Base-by-base conservation (phyloP, 2,888 invertebrate genomes). In the Corythucha ciliata region DNA sequence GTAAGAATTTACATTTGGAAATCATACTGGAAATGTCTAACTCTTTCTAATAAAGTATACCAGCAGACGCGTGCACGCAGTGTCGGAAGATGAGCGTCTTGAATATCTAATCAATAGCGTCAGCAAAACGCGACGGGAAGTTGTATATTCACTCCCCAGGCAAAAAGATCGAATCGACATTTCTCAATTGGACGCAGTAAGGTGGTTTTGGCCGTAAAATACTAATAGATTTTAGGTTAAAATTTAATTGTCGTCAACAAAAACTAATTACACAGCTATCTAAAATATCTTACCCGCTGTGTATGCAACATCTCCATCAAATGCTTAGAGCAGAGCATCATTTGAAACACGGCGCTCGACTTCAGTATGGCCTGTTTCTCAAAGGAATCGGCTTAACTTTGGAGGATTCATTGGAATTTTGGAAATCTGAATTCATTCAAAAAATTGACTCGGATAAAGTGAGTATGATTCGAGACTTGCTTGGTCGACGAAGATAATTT, bases 371-470 rank as follows among this genome's bases (percentile, higher is more conserved):
- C 1, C 72, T 97, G 29, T 99, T 93, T 66, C 70, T 98, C 1
- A 98, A 98, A 74, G 94, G 87, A 2, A 86, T 93, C 62, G 97
- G 97, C 0, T 77, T 99, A 1, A 79, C 81, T 1, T 70, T 96
- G 39, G 94, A 97, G 62, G 90, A 94, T 68, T 82, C 92, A 0
- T 66, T 96, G 52, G 72, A 76, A 53, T 94, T 93, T 68, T 98
- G 93, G 91, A 78, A 83, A 58, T 79, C 81, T 27, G 94, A 96
- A 67, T 96, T 97, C 62, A 82, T 83, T 0, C 89, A 89, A 69
- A 77, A 76, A 57, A 81, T 83, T 63, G 91, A 91, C 56, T 65
- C 78, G 62, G 83, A 89, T 66, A 60, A 60, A 57, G 60, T 60
- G 39, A 39, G n/a, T n/a, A n/a, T n/a, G n/a, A n/a, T n/a, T n/a